These are phyloP conservation scores for Ethmia dodecea DNA, from an alignment of 2,888 invertebrate genomes.

Conservation along the genomic window DNA sequence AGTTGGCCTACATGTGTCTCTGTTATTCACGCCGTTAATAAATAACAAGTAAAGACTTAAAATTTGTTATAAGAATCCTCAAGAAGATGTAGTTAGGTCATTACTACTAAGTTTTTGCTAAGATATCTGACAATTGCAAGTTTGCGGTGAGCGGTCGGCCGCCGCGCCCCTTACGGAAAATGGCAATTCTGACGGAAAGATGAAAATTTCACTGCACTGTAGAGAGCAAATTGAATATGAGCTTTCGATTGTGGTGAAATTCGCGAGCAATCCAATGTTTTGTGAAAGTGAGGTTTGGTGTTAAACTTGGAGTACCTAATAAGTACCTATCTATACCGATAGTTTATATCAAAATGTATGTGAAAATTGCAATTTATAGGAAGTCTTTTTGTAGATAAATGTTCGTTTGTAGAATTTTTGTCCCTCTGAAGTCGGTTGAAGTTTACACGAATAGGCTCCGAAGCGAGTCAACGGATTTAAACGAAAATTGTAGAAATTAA, in stretches of 20 bases:
- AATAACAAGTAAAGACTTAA: conserved; percentile 9
- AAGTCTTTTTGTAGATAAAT: no score
- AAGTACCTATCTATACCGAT: no score
- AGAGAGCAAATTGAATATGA: conserved; percentile 51
- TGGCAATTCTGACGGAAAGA: conserved; percentile 26
- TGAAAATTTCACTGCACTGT: conserved; percentile 45
- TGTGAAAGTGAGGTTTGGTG: conserved; percentile 8
- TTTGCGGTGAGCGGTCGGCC: conserved; percentile 42
- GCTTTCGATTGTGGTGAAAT: conserved; percentile 48
- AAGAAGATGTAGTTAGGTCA: conserved; percentile 25
- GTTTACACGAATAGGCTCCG: no score
- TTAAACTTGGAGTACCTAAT: no score
- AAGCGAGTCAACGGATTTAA: no score
- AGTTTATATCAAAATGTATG: no score
- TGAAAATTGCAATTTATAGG: no score
- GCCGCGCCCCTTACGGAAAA: conserved; percentile 12
- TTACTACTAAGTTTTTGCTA: conserved; percentile 31
- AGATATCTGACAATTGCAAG: conserved; percentile 29
- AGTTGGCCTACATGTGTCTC: no score
- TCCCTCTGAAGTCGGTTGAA: no score
- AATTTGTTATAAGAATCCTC: conserved; percentile 23
- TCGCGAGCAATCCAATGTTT: conserved; percentile 27
- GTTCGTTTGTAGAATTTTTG: no score
- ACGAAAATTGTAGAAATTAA: no score
- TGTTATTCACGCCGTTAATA: no score